Percentiles rank a stretch among this genome's conserved stretches.
These are phyloP conservation scores for Tympanuchus pallidicinctus DNA, from an alignment of 2,113 vertebrate species.

Conservation along the genomic window DNA sequence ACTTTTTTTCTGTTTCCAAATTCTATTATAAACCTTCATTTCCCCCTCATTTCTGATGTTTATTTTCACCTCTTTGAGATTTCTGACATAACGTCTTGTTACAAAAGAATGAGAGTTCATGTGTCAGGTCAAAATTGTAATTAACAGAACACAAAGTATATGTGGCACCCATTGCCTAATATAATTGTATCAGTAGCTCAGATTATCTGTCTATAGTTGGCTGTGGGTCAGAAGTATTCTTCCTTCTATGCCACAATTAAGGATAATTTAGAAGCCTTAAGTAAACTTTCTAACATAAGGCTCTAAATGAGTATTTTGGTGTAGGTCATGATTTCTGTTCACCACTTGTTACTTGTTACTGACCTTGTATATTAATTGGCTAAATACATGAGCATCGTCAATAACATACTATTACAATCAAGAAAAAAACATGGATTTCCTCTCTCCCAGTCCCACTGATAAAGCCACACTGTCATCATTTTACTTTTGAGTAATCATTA, in stretches of 20 bases:
- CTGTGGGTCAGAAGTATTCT: background rate
- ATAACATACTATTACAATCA: background rate
- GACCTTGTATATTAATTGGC: background rate
- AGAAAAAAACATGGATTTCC: background rate
- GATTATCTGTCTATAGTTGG: background rate
- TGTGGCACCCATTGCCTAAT: background rate
- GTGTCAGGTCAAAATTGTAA: background rate
- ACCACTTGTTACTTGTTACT: background rate
- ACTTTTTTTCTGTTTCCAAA: background rate
- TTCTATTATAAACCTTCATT: background rate
- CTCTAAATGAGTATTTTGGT: background rate
- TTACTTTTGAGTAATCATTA: background rate
- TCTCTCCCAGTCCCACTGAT: fast-evolving
- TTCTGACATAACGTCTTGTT: background rate
- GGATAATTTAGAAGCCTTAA: background rate
- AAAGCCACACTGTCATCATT: background rate
- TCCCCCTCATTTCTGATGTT: background rate
- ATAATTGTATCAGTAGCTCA: background rate
- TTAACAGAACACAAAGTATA: background rate
- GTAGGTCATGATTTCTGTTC: background rate
- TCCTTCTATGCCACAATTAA: background rate
- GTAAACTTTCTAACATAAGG: background rate
- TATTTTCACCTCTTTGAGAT: background rate
- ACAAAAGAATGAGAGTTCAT: background rate
- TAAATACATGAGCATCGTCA: background rate